These are phyloP conservation scores for Lasioglossum oenotherae DNA, from an alignment of 2,888 invertebrate genomes.

Conservation along the genomic window DNA sequence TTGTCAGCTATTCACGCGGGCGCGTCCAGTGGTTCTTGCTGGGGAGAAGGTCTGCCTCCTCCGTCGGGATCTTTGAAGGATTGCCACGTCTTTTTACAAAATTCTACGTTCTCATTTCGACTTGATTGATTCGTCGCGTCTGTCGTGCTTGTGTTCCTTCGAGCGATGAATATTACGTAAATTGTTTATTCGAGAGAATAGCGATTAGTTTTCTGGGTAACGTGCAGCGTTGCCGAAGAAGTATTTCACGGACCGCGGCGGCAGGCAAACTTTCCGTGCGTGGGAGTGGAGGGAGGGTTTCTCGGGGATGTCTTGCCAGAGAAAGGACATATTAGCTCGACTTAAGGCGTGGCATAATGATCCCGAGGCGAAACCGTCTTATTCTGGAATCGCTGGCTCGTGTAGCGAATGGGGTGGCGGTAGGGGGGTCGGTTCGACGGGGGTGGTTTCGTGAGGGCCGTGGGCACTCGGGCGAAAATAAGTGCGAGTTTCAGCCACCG, in stretches of 20 bases:
- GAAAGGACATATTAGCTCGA: constrained; percentile 83
- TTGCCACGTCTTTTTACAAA: not conserved
- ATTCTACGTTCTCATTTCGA: not conserved
- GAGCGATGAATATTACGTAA: not conserved
- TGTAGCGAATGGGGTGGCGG: constrained; percentile 34
- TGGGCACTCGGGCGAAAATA: constrained; percentile 81
- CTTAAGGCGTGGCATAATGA: constrained; percentile 84
- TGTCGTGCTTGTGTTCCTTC: not conserved
- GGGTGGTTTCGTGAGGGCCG: constrained; percentile 62
- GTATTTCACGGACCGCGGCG: not conserved
- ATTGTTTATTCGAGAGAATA: not conserved
- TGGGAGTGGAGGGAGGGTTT: not conserved
- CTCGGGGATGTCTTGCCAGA: constrained; percentile 14
- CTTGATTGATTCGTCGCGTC: not conserved
- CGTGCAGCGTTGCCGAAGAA: not conserved
- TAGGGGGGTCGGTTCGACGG: constrained; percentile 26
- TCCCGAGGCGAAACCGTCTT: constrained; percentile 79
- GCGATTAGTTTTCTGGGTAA: not conserved
- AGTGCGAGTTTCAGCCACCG: constrained; percentile 80
- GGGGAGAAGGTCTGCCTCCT: not conserved
- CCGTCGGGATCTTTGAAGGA: not conserved
- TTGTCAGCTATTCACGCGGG: constrained; percentile 51
- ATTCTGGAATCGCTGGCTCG: constrained; percentile 65
- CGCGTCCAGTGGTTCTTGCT: not conserved
- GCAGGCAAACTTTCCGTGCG: not conserved